Evolutionary conservation across 2,797 vertebrate species (phyloP).

Genomic region (Pangasius sanitwongsei): DNA sequence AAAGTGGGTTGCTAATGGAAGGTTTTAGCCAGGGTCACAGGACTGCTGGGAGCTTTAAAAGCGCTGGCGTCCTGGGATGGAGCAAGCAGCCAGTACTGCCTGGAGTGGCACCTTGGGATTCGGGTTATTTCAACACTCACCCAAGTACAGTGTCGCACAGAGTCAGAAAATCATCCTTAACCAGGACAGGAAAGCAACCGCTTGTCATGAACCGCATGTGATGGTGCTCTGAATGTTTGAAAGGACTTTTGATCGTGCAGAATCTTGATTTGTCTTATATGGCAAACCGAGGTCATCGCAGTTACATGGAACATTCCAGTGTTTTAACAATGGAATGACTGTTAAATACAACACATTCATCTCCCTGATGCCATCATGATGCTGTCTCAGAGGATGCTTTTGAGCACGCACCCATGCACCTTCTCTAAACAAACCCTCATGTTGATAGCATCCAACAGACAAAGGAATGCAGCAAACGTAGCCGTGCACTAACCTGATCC

Average conservation of each 20-base stretch:
- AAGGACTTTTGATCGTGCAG: neutral
- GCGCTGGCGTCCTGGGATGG: slow-evolving; percentile 13
- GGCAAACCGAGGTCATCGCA: neutral
- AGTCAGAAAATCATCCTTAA: slow-evolving; percentile 5
- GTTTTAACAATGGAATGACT: slow-evolving; percentile 8
- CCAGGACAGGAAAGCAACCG: neutral
- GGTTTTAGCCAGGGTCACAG: slow-evolving; percentile 24
- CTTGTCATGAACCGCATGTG: neutral
- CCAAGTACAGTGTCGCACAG: slow-evolving; percentile 20
- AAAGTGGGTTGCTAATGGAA: slow-evolving; percentile 56
- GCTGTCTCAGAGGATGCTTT: slow-evolving; percentile 45
- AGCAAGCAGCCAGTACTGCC: slow-evolving; percentile 22
- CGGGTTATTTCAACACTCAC: slow-evolving; percentile 35
- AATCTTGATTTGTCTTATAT: neutral
- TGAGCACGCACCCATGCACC: slow-evolving; percentile 52
- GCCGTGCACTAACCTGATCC: slow-evolving; percentile 59
- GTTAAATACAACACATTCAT: slow-evolving; percentile 16
- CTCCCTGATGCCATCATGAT: slow-evolving; percentile 14
- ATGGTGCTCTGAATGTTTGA: neutral
- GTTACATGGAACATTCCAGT: slow-evolving; percentile 10
- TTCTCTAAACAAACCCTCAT: slow-evolving; percentile 58
- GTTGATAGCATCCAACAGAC: slow-evolving; percentile 62
- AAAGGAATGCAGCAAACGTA: slow-evolving; percentile 62
- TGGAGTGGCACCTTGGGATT: slow-evolving; percentile 34
- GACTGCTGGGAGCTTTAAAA: slow-evolving; percentile 46